These are phyloP conservation scores for Euthynnus affinis DNA, from an alignment of 2,797 vertebrate genomes.

Conservation along the genomic window DNA sequence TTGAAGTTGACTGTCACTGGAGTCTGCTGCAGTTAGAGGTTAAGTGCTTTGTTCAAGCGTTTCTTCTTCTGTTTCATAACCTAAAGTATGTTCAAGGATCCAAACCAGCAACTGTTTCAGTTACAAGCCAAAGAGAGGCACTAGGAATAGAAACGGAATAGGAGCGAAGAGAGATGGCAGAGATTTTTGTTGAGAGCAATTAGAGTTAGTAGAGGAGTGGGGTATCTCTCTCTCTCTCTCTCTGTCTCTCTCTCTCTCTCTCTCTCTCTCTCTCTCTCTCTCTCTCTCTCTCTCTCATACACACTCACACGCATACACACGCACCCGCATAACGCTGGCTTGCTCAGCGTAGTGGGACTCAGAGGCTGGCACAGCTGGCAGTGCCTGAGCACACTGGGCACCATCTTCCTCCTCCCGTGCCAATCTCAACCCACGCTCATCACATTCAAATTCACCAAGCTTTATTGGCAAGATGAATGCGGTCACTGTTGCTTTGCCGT, in stretches of 20 bases:
- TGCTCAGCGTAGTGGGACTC: slow-evolving; percentile 59
- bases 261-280: neutral
- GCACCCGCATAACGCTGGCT: slow-evolving; percentile 51
- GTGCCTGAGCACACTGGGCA: slow-evolving; percentile 72
- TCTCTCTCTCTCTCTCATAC: neutral
- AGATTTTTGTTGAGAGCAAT: slow-evolving; percentile 58
- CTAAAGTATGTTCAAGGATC: slow-evolving; percentile 2
- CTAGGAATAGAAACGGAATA: slow-evolving; percentile 12
- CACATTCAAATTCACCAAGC: slow-evolving; percentile 80
- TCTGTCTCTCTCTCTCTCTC: slow-evolving; percentile 29
- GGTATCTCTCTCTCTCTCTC: slow-evolving; percentile 33
- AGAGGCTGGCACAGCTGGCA: slow-evolving; percentile 79
- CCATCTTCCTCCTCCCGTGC: slow-evolving; percentile 62
- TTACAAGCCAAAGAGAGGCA: neutral
- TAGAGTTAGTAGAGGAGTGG: slow-evolving; percentile 47
- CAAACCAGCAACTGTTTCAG: slow-evolving; percentile 43
- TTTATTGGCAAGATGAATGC: slow-evolving; percentile 72
- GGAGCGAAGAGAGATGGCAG: slow-evolving; percentile 50
- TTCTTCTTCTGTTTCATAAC: slow-evolving; percentile 14
- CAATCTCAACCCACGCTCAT: slow-evolving; percentile 72
- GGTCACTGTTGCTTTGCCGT: slow-evolving; percentile 60
- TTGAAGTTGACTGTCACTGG: neutral
- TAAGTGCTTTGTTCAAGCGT: slow-evolving; percentile 11
- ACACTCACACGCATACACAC: slow-evolving; percentile 8
- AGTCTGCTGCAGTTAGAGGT: slow-evolving; percentile 6